phyloP scores from a whole-genome alignment of 2,888 invertebrate species.

The Xestia rhomboidea region DNA sequence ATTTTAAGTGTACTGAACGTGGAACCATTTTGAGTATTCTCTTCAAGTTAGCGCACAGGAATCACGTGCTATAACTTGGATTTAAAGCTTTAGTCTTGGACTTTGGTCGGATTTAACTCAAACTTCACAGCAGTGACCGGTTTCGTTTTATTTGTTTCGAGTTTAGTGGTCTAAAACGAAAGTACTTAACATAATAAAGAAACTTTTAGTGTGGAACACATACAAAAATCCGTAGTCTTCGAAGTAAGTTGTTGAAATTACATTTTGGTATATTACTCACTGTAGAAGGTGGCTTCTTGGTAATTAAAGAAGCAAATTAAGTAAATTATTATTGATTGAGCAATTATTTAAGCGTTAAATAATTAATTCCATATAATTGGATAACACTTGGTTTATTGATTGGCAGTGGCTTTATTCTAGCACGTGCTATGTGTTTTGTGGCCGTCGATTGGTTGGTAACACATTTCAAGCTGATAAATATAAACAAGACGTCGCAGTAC shows the following conservation, averaged over 20 bases:
- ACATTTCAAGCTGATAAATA: slow-evolving; percentile 74
- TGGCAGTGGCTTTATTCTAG: slow-evolving; percentile 26
- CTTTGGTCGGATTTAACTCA: slow-evolving; percentile 52
- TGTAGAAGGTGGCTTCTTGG: neutral
- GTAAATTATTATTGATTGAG: slow-evolving; percentile 2
- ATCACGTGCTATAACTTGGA: slow-evolving; percentile 57
- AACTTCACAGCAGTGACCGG: slow-evolving; percentile 49
- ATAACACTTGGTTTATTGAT: slow-evolving; percentile 20
- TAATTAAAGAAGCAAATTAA: neutral
- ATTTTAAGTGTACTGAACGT: slow-evolving; percentile 41
- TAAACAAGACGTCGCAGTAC: slow-evolving; percentile 76
- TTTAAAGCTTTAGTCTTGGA: slow-evolving; percentile 57
- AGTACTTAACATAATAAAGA: slow-evolving; percentile 47
- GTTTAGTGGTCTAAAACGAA: slow-evolving; percentile 44
- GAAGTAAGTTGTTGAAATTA: slow-evolving; percentile 10
- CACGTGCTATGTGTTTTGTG: slow-evolving; percentile 58
- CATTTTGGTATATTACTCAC: slow-evolving; percentile 1
- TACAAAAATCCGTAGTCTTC: slow-evolving; percentile 20
- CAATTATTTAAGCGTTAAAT: neutral
- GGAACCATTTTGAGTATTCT: slow-evolving; percentile 46
- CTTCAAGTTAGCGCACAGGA: slow-evolving; percentile 35
- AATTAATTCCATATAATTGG: neutral
- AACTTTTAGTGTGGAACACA: slow-evolving; percentile 33
- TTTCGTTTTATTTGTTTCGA: slow-evolving; percentile 60
- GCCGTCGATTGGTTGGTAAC: slow-evolving; percentile 53